phyloP scores from a whole-genome alignment of 2,797 vertebrate genomes.

The Ctenopoma multispine region DNA sequence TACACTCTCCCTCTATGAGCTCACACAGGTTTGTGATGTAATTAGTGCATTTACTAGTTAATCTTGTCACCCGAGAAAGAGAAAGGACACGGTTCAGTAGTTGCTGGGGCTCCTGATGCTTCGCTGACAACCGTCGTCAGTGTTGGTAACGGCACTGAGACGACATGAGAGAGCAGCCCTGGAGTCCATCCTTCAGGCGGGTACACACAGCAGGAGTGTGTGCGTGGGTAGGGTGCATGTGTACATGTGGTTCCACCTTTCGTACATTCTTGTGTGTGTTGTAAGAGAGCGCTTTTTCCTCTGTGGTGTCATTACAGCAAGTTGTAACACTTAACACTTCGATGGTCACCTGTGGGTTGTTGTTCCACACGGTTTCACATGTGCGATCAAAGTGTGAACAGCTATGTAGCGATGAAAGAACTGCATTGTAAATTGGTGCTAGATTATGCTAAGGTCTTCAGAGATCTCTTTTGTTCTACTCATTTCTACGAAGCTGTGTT shows the following conservation, averaged over 20 bases:
- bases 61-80: conserved; percentile 43
- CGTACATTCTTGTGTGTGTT: conserved; percentile 7
- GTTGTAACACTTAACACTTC: too few relatives aligned
- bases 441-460: too few relatives aligned
- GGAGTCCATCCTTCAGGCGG: conserved; percentile 54
- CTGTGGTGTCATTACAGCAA: too few relatives aligned
- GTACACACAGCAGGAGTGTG: conserved; percentile 30
- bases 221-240: conserved; percentile 2
- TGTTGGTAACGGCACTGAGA: conserved; percentile 1
- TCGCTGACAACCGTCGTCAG: background rate
- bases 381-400: too few relatives aligned
- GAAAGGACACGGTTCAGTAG: conserved; percentile 6
- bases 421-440: too few relatives aligned
- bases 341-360: too few relatives aligned
- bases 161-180: conserved; percentile 60
- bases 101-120: background rate
- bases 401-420: too few relatives aligned
- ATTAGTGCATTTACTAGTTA: conserved; percentile 35
- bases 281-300: too few relatives aligned
- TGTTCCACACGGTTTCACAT: too few relatives aligned
- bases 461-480: too few relatives aligned
- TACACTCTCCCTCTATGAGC: background rate
- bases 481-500: too few relatives aligned
- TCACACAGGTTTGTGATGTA: conserved; percentile 60
- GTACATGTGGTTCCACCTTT: background rate